Percentiles rank a stretch among this genome's conserved stretches.
Conservation (phyloP, 2,888 invertebrate species). For the Limenitis camilla region DNA sequence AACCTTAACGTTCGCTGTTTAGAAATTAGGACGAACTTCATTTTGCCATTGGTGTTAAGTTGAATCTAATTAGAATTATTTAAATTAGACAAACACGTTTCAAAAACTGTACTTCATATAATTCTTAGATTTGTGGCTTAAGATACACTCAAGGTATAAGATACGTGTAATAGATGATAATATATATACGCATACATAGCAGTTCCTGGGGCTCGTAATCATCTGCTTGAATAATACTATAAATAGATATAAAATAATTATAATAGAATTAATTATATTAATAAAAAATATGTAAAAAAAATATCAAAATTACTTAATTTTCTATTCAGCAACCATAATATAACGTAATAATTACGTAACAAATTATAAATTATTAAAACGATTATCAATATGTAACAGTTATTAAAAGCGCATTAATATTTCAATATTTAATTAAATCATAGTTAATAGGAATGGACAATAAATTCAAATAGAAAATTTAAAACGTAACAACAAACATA, state of each 20-base stretch:
- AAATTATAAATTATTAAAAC: not conserved
- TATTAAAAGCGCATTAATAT: not conserved
- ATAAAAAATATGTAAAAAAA: not conserved
- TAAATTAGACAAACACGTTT: not conserved
- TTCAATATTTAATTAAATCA: conserved; percentile 1
- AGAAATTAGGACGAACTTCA: conserved; percentile 55
- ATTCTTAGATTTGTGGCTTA: too few relatives aligned
- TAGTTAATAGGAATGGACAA: not conserved
- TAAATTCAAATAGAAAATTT: not conserved
- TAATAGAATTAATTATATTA: too few relatives aligned
- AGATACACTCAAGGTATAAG: too few relatives aligned
- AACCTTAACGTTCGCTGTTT: conserved; percentile 52
- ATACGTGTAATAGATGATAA: too few relatives aligned
- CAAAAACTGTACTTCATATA: too few relatives aligned
- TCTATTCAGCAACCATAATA: not conserved
- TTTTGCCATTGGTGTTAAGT: conserved; percentile 38
- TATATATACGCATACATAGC: too few relatives aligned
- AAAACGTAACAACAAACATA: not conserved
- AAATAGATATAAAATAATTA: too few relatives aligned
- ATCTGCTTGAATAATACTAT: too few relatives aligned
- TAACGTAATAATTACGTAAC: not conserved
- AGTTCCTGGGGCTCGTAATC: too few relatives aligned
- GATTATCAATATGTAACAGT: conserved; percentile 1
- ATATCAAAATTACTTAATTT: not conserved
- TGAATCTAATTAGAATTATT: not conserved